Conservation (phyloP, 2,113 vertebrate species). For the Dryoscopus gambensis region DNA sequence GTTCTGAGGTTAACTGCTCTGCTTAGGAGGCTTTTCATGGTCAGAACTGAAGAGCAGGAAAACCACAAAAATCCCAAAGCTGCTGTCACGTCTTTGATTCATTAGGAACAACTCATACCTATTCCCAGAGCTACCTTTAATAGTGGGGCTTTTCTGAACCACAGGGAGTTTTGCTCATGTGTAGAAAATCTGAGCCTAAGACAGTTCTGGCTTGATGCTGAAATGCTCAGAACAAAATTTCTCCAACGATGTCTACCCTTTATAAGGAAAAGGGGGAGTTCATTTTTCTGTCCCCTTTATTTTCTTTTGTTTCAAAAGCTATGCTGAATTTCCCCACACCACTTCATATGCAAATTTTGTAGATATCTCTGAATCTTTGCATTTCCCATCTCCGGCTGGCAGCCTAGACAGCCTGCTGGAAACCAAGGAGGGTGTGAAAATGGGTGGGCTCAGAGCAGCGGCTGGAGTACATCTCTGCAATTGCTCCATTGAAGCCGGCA, state of each 20-base stretch:
- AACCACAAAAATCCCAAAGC: conserved; percentile 46
- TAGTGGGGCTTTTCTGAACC: neutral
- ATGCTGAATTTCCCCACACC: neutral
- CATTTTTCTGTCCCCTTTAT: neutral
- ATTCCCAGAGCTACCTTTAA: neutral
- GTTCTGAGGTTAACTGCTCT: conserved; percentile 31
- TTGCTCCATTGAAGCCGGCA: neutral
- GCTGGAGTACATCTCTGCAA: neutral
- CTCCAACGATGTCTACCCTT: neutral
- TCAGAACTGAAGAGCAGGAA: neutral
- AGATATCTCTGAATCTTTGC: neutral
- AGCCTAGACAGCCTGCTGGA: neutral
- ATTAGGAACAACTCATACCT: neutral
- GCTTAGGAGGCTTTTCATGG: neutral
- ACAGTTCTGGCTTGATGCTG: neutral
- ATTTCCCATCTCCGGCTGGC: neutral
- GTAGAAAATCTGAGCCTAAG: neutral
- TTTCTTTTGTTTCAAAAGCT: neutral
- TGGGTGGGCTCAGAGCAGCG: neutral
- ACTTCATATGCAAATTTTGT: neutral
- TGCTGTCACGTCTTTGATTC: conserved; percentile 37
- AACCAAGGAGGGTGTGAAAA: conserved; percentile 8
- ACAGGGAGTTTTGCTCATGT: neutral
- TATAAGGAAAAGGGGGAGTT: neutral
- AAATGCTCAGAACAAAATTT: neutral